Conservation (phyloP, 1,140 invertebrate species). For the Leptinotarsa undecemlineata region DNA sequence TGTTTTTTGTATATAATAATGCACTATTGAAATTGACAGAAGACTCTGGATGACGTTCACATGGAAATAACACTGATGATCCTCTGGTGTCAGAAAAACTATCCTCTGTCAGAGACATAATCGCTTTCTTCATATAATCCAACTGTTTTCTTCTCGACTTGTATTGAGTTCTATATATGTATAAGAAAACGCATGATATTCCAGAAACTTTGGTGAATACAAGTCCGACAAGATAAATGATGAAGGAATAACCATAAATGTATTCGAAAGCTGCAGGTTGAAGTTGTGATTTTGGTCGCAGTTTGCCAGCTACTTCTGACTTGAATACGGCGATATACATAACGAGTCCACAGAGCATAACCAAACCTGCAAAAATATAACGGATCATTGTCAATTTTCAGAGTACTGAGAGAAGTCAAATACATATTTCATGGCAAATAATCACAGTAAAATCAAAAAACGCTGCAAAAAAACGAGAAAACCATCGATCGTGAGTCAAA, state of each 20-base stretch:
- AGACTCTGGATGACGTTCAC: conserved; percentile 54
- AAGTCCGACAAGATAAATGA: conserved; percentile 82
- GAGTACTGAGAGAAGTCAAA: too few species aligned
- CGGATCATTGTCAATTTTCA: not conserved
- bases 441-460: too few species aligned
- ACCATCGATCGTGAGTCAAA: not conserved
- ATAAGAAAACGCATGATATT: conserved; percentile 83
- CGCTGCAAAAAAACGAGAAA: not conserved
- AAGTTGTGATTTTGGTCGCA: conserved; percentile 75
- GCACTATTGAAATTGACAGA: conserved; percentile 55
- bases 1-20: conserved; percentile 52
- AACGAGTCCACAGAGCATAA: conserved; percentile 86
- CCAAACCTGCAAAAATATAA: conserved; percentile 67
- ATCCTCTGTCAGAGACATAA: conserved; percentile 42
- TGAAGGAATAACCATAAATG: conserved; percentile 84
- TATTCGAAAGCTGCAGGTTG: conserved; percentile 82
- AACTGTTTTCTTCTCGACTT: conserved; percentile 49
- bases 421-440: too few species aligned
- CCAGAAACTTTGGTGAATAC: conserved; percentile 82
- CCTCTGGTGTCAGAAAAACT: conserved; percentile 38
- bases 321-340: conserved; percentile 93
- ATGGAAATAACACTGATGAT: conserved; percentile 45
- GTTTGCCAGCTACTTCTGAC: conserved; percentile 83
- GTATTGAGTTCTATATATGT: conserved; percentile 69
- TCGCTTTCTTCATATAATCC: conserved; percentile 37